phyloP scores from a whole-genome alignment of 2,797 vertebrate species.

The Macropus fuliginosus region DNA sequence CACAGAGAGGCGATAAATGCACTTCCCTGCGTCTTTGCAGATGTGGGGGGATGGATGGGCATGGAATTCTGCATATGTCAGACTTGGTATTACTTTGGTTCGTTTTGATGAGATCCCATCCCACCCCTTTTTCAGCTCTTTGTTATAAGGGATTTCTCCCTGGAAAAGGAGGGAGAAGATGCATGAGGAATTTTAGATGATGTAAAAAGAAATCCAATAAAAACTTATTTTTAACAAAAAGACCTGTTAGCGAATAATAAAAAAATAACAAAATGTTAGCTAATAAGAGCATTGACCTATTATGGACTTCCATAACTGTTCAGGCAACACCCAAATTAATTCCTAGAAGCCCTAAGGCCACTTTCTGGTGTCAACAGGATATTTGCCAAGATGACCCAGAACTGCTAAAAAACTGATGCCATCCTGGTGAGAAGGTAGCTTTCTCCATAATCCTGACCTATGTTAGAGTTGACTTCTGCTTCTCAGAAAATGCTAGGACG shows the following conservation, averaged over 20 bases:
- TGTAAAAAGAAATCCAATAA: too few relatives aligned
- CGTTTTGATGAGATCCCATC: too few relatives aligned
- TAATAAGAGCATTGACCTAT: neutral
- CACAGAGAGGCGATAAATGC: too few relatives aligned
- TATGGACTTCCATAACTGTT: slow-evolving; percentile 28
- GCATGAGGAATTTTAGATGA: too few relatives aligned
- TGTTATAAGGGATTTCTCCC: too few relatives aligned
- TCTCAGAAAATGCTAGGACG: neutral
- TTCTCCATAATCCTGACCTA: neutral
- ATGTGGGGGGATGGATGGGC: too few relatives aligned
- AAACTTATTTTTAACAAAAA: too few relatives aligned
- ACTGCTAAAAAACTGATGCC: slow-evolving; percentile 35
- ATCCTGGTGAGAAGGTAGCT: slow-evolving; percentile 44
- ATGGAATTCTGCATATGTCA: too few relatives aligned
- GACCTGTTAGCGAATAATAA: neutral
- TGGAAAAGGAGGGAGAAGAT: too few relatives aligned
- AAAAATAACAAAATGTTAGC: neutral
- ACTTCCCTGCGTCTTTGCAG: too few relatives aligned
- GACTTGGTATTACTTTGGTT: too few relatives aligned
- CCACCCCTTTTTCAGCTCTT: too few relatives aligned
- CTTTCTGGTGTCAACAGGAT: slow-evolving; percentile 44
- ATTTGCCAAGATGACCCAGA: slow-evolving; percentile 60
- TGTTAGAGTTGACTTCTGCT: neutral
- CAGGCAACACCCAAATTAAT: slow-evolving; percentile 79
- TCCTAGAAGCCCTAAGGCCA: slow-evolving; percentile 61